Evolutionary conservation across 1,140 invertebrate species (phyloP).

Genomic region (Rhopalosiphum padi): DNA sequence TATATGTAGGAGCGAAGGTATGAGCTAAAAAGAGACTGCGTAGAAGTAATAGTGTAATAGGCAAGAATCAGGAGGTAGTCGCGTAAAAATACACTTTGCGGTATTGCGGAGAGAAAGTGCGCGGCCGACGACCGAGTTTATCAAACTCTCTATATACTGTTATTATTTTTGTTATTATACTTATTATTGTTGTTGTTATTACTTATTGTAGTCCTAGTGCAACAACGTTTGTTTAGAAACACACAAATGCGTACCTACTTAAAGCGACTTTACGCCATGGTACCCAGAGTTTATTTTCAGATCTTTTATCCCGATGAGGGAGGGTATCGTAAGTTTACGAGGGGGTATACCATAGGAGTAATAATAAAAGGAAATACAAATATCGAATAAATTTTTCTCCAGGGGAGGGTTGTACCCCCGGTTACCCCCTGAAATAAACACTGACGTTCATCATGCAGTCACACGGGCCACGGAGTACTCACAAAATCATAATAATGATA

Average conservation of each 20-base stretch:
- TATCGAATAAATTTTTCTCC: too few species aligned
- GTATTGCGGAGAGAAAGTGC: constrained; percentile 35
- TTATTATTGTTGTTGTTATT: constrained; percentile 9
- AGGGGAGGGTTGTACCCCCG: too few species aligned
- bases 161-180: not conserved
- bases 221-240: not conserved
- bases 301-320: too few species aligned
- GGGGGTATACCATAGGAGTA: too few species aligned
- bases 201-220: not conserved
- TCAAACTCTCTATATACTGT: constrained; percentile 12
- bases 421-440: too few species aligned
- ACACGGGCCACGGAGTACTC: too few species aligned
- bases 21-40: not conserved
- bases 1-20: not conserved
- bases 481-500: not conserved
- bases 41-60: not conserved
- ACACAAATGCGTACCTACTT: not conserved
- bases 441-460: too few species aligned
- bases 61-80: not conserved
- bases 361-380: too few species aligned
- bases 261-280: not conserved
- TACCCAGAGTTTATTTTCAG: too few species aligned
- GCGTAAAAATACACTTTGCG: constrained; percentile 20
- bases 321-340: too few species aligned
- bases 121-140: not conserved